Percentiles rank a stretch among this genome's conserved stretches.
These are phyloP conservation scores for Periophthalmodon schlosseri DNA, from an alignment of 2,113 vertebrate species.

Conservation along the genomic window DNA sequence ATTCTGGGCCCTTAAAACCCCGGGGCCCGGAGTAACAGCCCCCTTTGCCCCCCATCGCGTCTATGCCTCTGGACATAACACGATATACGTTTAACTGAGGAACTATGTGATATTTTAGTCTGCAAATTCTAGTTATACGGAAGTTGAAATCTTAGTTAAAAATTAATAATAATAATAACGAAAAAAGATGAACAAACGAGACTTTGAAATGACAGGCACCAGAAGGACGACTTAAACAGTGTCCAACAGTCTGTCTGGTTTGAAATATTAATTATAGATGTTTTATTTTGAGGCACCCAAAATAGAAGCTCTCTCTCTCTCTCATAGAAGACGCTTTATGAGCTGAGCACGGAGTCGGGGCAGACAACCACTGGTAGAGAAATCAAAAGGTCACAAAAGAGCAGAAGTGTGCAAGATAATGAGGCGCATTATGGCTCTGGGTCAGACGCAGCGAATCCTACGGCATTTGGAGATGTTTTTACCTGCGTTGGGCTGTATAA, in stretches of 20 bases:
- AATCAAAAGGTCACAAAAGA: slow-evolving; percentile 35
- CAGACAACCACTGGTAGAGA: background rate
- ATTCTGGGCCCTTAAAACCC: too few relatives aligned
- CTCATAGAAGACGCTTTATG: slow-evolving; percentile 8
- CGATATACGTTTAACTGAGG: too few relatives aligned
- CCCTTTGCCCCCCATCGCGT: too few relatives aligned
- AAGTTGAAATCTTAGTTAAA: background rate
- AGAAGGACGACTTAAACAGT: too few relatives aligned
- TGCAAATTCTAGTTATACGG: background rate
- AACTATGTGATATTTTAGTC: background rate
- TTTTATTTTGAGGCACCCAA: slow-evolving; percentile 14
- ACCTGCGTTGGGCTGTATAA: slow-evolving; percentile 4
- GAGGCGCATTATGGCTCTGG: slow-evolving; percentile 5
- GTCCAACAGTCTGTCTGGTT: background rate
- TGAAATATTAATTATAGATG: background rate
- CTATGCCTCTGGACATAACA: too few relatives aligned
- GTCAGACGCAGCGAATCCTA: background rate
- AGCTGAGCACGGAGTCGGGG: background rate
- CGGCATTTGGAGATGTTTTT: slow-evolving; percentile 32
- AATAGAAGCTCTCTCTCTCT: background rate
- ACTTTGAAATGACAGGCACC: too few relatives aligned
- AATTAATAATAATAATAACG: background rate
- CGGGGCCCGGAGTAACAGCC: too few relatives aligned
- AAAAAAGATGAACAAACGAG: too few relatives aligned
- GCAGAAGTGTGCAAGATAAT: slow-evolving; percentile 32